Percentiles rank a stretch among this genome's conserved stretches.
Evolutionary conservation across 2,113 vertebrate species (phyloP).

Genomic region (Leucopsar rothschildi): DNA sequence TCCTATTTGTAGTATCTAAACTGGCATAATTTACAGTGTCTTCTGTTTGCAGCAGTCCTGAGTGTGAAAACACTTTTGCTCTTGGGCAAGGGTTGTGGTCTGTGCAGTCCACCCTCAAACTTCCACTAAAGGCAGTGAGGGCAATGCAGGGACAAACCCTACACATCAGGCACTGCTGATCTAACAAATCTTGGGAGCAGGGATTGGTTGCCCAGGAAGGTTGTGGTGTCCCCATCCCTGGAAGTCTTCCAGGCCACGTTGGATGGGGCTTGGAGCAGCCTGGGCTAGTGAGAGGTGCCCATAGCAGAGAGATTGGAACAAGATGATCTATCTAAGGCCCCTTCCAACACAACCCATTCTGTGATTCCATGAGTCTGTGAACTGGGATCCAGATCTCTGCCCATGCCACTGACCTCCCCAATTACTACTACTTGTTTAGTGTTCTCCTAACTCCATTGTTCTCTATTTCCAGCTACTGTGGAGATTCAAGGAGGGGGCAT

Average conservation of each 20-base stretch:
- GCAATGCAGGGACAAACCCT: background rate
- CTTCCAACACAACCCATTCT: background rate
- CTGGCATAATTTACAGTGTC: background rate
- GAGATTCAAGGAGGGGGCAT: background rate
- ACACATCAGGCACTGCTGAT: background rate
- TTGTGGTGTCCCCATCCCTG: background rate
- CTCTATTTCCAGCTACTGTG: background rate
- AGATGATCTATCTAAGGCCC: background rate
- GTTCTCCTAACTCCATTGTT: background rate
- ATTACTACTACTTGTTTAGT: background rate
- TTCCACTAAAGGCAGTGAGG: background rate
- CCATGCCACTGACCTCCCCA: background rate
- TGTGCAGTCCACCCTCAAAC: background rate
- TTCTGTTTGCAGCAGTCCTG: background rate
- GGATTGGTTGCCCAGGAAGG: background rate
- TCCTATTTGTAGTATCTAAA: background rate
- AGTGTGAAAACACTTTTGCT: background rate
- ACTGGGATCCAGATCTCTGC: background rate
- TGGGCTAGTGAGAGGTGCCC: background rate
- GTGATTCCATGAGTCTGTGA: background rate
- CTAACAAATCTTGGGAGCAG: background rate
- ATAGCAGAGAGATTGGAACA: background rate
- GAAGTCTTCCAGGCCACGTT: background rate
- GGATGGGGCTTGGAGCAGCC: background rate
- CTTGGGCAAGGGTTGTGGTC: background rate